Base-by-base conservation (phyloP, 2,888 invertebrate species). In the Theretra japonica region DNA sequence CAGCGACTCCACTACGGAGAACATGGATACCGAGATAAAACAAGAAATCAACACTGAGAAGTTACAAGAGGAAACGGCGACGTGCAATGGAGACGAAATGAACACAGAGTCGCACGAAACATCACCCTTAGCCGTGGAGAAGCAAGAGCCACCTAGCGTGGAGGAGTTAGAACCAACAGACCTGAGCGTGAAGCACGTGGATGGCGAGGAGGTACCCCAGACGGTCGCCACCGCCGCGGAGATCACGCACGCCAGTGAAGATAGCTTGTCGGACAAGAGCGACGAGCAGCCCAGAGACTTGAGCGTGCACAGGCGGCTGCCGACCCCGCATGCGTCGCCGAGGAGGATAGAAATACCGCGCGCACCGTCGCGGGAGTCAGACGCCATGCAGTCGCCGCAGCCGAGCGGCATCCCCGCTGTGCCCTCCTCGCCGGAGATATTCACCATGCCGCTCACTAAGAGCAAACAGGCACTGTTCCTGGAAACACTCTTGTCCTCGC, bases 371-470 rank as follows among this genome's bases (percentile, higher is more conserved):
- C 95, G 96, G 75, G 96, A 96, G 80, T 96, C 96, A 1, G 96
- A 96, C 85, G 95, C 96, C 53, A 95, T 96, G 84, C 96, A 96
- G 85, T 97, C 97, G 7, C 96, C 97, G 4, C 96, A 96, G 80
- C 96, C 96, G 4, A 96, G 96, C 78, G 96, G 96, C 25, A 95
- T 96, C 72, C 96, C 96, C 33, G 96, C 96, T 56, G 95, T 97
- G 60, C 96, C 96, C 57, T 96, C 96, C 28, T 96, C 96, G 11
- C 96, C 97, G 21, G 96, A 96, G 87, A 94, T 96, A 81, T 95
- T 95, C 73, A 94, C 95, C 60, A 91, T 95, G 79, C 94, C 94
- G 8, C 85, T 85, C 15, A 88, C 89, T 0, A 94, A 93, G 81
- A 91, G 90, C 79, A 94, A 92, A 85, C 95, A 95, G 83, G 92